phyloP scores from a whole-genome alignment of 2,113 vertebrate species.

The Callithrix jacchus region DNA sequence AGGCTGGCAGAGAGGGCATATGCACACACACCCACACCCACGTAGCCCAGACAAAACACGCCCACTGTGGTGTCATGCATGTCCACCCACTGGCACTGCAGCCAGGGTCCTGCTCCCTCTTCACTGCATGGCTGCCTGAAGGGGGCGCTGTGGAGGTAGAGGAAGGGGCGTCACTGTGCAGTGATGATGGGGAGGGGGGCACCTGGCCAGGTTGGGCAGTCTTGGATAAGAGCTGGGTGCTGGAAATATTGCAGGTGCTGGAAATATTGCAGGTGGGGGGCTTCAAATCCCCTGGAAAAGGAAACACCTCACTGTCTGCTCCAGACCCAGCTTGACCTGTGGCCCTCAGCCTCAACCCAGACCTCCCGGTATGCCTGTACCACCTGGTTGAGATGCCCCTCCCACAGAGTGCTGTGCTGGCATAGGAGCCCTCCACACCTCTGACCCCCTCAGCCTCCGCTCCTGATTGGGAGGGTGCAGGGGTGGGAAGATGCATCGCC shows the following conservation, averaged over 20 bases:
- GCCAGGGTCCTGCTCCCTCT: neutral
- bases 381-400: neutral
- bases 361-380: neutral
- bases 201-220: neutral
- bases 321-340: neutral
- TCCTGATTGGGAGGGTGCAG: rapidly evolving
- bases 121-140: neutral
- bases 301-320: too few species aligned
- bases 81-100: conserved; percentile 40
- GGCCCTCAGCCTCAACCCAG: neutral
- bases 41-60: conserved; percentile 56
- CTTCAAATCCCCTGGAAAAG: neutral
- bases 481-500: rapidly evolving
- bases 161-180: neutral
- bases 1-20: conserved; percentile 16
- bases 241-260: neutral
- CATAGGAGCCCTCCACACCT: neutral
- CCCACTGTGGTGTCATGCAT: neutral
- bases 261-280: neutral
- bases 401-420: neutral
- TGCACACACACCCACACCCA: conserved; percentile 12
- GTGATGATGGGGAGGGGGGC: too few species aligned
- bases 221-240: neutral
- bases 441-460: neutral
- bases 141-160: neutral